These are phyloP conservation scores for Cydia strobilella DNA, from an alignment of 1,140 invertebrate genomes.

Conservation along the genomic window DNA sequence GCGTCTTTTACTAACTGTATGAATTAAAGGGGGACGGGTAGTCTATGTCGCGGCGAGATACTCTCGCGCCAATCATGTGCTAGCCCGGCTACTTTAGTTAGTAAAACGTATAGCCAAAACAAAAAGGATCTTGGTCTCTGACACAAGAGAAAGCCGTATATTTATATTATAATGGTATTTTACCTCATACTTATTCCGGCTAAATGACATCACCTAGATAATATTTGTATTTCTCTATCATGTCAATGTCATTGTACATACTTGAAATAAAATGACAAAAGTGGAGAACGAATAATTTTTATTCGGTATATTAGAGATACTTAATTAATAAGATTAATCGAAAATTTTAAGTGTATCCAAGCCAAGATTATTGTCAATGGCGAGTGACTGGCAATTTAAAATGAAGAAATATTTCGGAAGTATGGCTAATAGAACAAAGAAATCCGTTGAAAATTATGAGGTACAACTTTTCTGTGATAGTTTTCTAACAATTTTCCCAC, in stretches of 20 bases:
- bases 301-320: neutral
- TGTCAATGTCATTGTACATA: neutral
- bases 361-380: neutral
- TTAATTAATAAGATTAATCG: neutral
- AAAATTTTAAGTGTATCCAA: neutral
- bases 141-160: no score
- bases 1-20: no score
- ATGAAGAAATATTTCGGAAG: slow-evolving; percentile 9
- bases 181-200: neutral
- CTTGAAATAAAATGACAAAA: slow-evolving; percentile 3
- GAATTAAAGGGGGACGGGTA: no score
- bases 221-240: neutral
- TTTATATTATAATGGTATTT: neutral
- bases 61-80: no score
- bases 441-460: neutral
- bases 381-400: neutral
- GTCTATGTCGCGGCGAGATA: no score
- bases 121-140: no score
- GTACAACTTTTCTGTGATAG: neutral
- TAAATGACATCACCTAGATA: neutral
- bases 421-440: neutral
- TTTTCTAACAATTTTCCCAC: no score
- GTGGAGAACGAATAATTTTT: neutral
- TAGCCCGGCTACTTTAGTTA: no score
- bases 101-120: no score